A percentile compares a stretch with the other conserved stretches of the same genome.
Evolutionary conservation across 2,113 vertebrate genomes (phyloP).

Genomic region (Colinus virginianus): DNA sequence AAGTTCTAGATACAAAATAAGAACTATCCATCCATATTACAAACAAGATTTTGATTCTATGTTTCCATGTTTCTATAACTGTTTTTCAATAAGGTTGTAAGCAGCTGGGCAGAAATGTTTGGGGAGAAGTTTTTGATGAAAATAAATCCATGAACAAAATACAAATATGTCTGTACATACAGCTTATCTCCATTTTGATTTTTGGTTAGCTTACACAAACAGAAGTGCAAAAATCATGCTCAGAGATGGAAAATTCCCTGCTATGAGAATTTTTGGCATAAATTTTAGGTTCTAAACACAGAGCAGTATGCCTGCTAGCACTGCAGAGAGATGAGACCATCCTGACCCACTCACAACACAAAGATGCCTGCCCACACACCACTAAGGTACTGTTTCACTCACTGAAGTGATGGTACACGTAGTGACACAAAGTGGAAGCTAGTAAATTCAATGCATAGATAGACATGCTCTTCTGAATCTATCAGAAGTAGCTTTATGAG

Average conservation of each 20-base stretch:
- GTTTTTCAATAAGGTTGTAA: neutral
- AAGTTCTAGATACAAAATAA: neutral
- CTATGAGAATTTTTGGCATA: neutral
- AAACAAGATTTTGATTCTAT: neutral
- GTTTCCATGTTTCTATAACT: neutral
- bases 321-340: neutral
- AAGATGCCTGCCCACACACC: neutral
- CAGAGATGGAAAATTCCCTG: neutral
- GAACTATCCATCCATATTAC: neutral
- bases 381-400: neutral
- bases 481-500: neutral
- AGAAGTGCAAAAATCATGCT: neutral
- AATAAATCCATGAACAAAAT: neutral
- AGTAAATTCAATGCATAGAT: neutral
- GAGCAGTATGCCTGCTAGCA: neutral
- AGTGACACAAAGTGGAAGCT: neutral
- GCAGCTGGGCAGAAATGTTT: neutral
- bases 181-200: neutral
- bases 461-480: neutral
- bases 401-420: neutral
- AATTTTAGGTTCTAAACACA: neutral
- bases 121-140: neutral
- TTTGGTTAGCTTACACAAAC: neutral
- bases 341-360: neutral
- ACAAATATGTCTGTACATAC: neutral